These are phyloP conservation scores for Drosophila longiperda DNA, from an alignment of 2,888 invertebrate genomes.

Conservation along the genomic window DNA sequence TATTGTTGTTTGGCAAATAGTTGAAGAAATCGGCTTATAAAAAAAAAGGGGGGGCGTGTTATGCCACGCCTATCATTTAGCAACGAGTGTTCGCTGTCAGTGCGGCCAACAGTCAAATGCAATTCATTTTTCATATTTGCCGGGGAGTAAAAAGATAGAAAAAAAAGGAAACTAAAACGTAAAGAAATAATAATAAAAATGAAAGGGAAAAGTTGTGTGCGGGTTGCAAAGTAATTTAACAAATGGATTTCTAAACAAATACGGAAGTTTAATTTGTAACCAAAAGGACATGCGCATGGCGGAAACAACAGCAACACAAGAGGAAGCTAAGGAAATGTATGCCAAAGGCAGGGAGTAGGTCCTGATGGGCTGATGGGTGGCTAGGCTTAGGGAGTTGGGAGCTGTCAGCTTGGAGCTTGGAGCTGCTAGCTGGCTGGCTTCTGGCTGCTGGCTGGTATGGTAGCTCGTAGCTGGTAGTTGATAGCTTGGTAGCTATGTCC, in stretches of 20 bases:
- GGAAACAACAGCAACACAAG: constrained; percentile 41
- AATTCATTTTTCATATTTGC: constrained; percentile 78
- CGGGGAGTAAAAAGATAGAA: constrained; percentile 11
- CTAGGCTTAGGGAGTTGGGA: not conserved
- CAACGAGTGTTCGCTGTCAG: constrained; percentile 49
- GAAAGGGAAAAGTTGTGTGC: constrained; percentile 56
- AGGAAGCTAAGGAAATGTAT: constrained; percentile 75
- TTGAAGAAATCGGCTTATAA: constrained; percentile 69
- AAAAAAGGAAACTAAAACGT: not conserved
- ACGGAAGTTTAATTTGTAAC: constrained; percentile 80
- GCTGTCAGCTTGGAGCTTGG: constrained; percentile 3
- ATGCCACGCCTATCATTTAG: constrained; percentile 47
- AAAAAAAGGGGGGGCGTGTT: constrained; percentile 14
- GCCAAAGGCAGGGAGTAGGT: constrained; percentile 65
- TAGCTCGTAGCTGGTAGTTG: constrained; percentile 36
- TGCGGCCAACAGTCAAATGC: constrained; percentile 61
- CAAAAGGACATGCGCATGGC: constrained; percentile 71
- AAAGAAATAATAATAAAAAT: constrained; percentile 28
- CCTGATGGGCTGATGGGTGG: not conserved
- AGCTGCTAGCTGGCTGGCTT: not conserved
- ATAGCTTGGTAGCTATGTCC: constrained; percentile 45
- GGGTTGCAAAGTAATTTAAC: constrained; percentile 79
- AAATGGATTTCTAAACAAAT: constrained; percentile 82
- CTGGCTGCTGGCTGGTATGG: constrained; percentile 15
- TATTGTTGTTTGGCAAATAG: constrained; percentile 67